A percentile compares a stretch with the other conserved stretches of the same genome.
These are phyloP conservation scores for Steinernema hermaphroditum DNA, from an alignment of 2,888 invertebrate species.

Conservation along the genomic window DNA sequence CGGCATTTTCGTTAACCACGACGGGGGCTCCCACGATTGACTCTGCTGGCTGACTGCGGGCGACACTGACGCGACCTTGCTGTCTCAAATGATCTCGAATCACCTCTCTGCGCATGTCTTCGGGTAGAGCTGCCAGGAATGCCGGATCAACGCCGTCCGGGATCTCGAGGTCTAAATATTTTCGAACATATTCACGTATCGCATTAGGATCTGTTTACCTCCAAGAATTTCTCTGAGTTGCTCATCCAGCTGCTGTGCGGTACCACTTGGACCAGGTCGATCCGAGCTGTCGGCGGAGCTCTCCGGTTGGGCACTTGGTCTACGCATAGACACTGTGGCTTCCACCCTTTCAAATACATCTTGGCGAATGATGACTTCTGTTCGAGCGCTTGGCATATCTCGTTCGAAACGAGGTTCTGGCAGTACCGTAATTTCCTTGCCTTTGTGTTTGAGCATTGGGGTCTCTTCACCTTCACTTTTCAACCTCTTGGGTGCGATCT, in stretches of 20 bases:
- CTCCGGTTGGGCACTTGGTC: too few species aligned
- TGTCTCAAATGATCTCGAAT: constrained; percentile 79
- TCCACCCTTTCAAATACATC: too few species aligned
- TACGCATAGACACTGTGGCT: too few species aligned
- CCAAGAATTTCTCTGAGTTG: constrained; percentile 29
- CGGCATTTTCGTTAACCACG: neutral
- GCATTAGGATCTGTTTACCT: neutral
- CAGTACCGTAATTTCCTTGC: too few species aligned
- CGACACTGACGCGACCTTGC: too few species aligned
- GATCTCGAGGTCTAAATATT: constrained; percentile 71
- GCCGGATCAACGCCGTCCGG: constrained; percentile 86
- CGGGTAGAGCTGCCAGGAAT: constrained; percentile 83
- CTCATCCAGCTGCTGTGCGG: constrained; percentile 21
- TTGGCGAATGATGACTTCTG: too few species aligned
- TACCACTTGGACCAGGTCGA: constrained; percentile 5
- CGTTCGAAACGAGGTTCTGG: too few species aligned
- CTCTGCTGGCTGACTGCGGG: constrained; percentile 61
- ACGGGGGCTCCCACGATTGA: constrained; percentile 49
- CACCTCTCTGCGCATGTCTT: constrained; percentile 83
- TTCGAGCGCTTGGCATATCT: too few species aligned
- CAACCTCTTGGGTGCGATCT: constrained; percentile 2
- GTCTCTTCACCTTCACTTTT: neutral
- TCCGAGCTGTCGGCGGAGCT: too few species aligned
- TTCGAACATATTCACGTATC: neutral
- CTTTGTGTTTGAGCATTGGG: neutral